These are phyloP conservation scores for Acromyrmex heyeri DNA, from an alignment of 1,140 invertebrate genomes.

Conservation along the genomic window DNA sequence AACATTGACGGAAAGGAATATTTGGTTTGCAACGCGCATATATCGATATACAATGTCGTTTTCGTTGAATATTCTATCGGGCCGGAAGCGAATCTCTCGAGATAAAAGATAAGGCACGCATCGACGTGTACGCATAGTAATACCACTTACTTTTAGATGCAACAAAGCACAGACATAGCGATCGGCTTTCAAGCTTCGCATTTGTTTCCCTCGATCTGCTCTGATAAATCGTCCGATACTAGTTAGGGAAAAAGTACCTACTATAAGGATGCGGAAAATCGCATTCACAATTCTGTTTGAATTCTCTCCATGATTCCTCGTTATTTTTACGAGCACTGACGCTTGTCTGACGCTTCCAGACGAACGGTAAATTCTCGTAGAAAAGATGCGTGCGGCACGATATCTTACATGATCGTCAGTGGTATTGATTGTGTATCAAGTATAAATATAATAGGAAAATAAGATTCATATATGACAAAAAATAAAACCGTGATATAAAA, in stretches of 20 bases:
- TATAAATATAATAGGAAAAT: neutral
- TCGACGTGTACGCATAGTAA: constrained; percentile 55
- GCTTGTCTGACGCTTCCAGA: neutral
- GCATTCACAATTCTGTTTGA: constrained; percentile 53
- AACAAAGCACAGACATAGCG: constrained; percentile 7
- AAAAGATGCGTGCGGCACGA: neutral
- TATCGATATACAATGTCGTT: neutral
- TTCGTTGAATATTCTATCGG: constrained; percentile 50
- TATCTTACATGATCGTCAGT: constrained; percentile 5
- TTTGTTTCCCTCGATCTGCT: constrained; percentile 4
- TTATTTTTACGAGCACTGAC: constrained; percentile 32
- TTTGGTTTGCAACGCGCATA: constrained; percentile 55
- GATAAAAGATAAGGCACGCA: constrained; percentile 58
- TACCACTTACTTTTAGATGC: constrained; percentile 11
- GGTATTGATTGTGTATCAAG: neutral
- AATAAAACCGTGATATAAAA: constrained; percentile 45
- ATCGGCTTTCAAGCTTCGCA: constrained; percentile 1
- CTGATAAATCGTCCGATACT: constrained; percentile 47
- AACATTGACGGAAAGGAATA: constrained; percentile 43
- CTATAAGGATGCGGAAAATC: constrained; percentile 25
- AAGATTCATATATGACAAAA: constrained; percentile 58
- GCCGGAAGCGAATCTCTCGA: constrained; percentile 46
- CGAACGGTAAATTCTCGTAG: constrained; percentile 39
- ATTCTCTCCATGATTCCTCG: constrained; percentile 12
- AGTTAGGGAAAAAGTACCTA: neutral